These are phyloP conservation scores for Spizaetus ornatus DNA, from an alignment of 2,113 vertebrate species.

Conservation along the genomic window DNA sequence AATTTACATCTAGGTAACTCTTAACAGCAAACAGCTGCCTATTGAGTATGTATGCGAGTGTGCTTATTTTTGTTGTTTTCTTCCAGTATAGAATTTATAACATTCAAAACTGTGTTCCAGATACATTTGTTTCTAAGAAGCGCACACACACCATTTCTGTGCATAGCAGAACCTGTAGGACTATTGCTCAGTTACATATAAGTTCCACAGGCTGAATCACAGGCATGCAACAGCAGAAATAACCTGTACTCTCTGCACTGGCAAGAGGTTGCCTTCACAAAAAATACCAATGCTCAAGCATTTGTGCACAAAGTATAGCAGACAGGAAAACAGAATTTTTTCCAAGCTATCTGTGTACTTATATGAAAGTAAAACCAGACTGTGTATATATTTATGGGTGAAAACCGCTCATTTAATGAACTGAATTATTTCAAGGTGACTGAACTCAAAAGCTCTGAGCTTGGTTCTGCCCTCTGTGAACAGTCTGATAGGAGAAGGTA, in stretches of 20 bases:
- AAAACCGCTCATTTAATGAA: neutral
- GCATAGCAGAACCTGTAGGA: neutral
- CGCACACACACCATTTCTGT: neutral
- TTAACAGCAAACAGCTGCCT: neutral
- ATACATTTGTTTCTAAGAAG: neutral
- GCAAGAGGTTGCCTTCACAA: neutral
- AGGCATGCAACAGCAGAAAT: neutral
- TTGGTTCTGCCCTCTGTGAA: neutral
- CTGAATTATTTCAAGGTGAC: neutral
- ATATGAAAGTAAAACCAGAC: neutral
- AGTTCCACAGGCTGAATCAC: neutral
- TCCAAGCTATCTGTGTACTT: neutral
- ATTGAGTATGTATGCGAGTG: fast-evolving
- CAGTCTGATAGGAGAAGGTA: neutral
- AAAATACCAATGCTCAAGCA: neutral
- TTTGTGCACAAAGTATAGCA: neutral
- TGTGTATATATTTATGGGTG: neutral
- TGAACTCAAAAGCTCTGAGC: neutral
- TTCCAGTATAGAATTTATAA: neutral
- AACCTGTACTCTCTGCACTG: neutral
- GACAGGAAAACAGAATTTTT: neutral
- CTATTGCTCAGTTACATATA: neutral
- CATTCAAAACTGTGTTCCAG: neutral
- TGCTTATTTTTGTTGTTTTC: neutral
- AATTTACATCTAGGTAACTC: neutral